Evolutionary conservation across 1,140 invertebrate genomes (phyloP).

Genomic region (Trichogramma pretiosum): DNA sequence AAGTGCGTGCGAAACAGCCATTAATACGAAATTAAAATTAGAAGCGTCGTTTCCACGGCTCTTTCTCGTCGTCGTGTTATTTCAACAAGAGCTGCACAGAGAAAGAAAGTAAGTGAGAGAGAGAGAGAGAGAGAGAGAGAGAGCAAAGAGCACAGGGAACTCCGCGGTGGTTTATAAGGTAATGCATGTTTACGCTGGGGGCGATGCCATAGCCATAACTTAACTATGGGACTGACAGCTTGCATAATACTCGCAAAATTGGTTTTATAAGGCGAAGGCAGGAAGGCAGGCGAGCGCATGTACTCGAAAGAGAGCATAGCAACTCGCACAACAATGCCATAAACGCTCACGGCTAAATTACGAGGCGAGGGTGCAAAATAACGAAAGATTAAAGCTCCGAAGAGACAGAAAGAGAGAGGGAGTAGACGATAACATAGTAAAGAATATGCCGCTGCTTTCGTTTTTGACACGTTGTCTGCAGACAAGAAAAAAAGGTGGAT

Average conservation of each 20-base stretch:
- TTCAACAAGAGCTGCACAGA: slow-evolving; percentile 15
- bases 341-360: slow-evolving; percentile 41
- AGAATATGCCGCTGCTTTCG: neutral
- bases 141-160: neutral
- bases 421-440: neutral
- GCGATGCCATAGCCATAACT: slow-evolving; percentile 38
- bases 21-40: slow-evolving; percentile 29
- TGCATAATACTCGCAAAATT: slow-evolving; percentile 46
- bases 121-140: slow-evolving; percentile 6
- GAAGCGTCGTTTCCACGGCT: slow-evolving; percentile 12
- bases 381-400: slow-evolving; percentile 17
- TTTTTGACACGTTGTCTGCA: slow-evolving; percentile 6
- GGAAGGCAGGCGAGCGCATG: slow-evolving; percentile 20
- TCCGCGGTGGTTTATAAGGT: slow-evolving; percentile 14
- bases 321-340: slow-evolving; percentile 38
- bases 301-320: neutral
- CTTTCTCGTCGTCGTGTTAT: slow-evolving; percentile 8
- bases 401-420: neutral
- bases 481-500: slow-evolving; percentile 6
- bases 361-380: slow-evolving; percentile 25
- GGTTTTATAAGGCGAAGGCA: slow-evolving; percentile 43
- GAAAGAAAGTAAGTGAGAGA: slow-evolving; percentile 4
- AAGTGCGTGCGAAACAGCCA: neutral
- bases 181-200: slow-evolving; percentile 35
- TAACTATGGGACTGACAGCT: slow-evolving; percentile 41